Evolutionary conservation across 2,113 vertebrate genomes (phyloP), one percentile per base, ranked within the genome.

Genomic region (Rhinichthys klamathensis): DNA sequence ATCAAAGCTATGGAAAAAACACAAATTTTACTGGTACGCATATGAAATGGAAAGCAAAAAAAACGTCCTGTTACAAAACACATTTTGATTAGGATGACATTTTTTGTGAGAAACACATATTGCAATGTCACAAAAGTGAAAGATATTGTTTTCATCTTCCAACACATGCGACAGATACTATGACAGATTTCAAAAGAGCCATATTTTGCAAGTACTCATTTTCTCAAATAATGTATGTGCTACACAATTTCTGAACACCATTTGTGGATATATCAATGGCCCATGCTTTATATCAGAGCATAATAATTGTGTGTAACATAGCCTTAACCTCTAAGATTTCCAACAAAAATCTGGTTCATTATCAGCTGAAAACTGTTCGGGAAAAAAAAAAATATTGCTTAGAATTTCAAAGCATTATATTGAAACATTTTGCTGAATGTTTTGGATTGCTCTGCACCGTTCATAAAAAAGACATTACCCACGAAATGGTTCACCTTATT

Each of bases 401-500:
- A 84, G 85, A 84, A 86, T 91, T 91, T 90, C 69, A 88, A 32
- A 77, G 60, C 83, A 70, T 51, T 46, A 91, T 87, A 79, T 80
- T 92, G 92, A 92, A 88, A 92, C 89, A 88, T 91, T 85, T 92
- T 78, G 84, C 61, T 87, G 88, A 90, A 85, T 89, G 87, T 91
- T 93, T 92, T 86, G 77, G 89, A 92, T 93, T 92, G 91, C 85
- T 85, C 83, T 85, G 74, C 86, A 84, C 84, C 83, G 90, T 85
- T 91, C 32, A 87, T 89, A 91, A 91, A 91, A 74, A 85, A 90
- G 84, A 91, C 90, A 87, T 74, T 76, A 12, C 87, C 84, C 92
- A 91, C 93, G 92, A 88, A 92, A 94, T 93, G 91, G 73, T 91
- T 91, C 89, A 90, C 90, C 92, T 93, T 92, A 95, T 95, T 92